Conservation (phyloP, 2,888 invertebrate genomes). For the Clanis bilineata region DNA sequence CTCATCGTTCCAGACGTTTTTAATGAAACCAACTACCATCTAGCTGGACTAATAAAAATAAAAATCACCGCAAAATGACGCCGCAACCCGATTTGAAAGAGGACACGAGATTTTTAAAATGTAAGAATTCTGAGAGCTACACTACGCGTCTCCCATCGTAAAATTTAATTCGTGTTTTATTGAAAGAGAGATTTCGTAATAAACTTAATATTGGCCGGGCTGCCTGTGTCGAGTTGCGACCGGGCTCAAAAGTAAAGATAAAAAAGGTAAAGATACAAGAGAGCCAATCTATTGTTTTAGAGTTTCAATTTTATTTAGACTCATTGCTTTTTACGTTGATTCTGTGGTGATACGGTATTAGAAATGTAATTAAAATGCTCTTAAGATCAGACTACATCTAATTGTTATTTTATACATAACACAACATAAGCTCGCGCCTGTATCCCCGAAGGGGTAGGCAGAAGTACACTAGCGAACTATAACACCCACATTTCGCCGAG, state of each 20-base stretch:
- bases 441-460: no score
- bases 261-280: constrained; percentile 19
- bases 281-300: constrained; percentile 26
- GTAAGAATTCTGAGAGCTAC: constrained; percentile 20
- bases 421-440: no score
- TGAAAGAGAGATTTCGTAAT: constrained; percentile 50
- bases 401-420: no score
- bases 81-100: constrained; percentile 1
- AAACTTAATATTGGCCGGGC: constrained; percentile 50
- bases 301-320: constrained; percentile 12
- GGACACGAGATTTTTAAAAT: constrained; percentile 15
- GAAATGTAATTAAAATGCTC: not conserved
- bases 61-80: constrained; percentile 1
- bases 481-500: no score
- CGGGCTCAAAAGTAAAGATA: constrained; percentile 4
- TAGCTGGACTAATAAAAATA: not conserved
- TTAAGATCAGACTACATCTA: not conserved
- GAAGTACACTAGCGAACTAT: no score
- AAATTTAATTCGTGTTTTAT: constrained; percentile 60
- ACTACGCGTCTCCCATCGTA: constrained; percentile 33
- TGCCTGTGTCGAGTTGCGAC: constrained; percentile 8
- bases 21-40: not conserved
- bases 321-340: not conserved
- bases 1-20: not conserved
- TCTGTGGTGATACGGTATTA: not conserved